phyloP scores from a whole-genome alignment of 2,797 vertebrate genomes.

The Microcaecilia unicolor region DNA sequence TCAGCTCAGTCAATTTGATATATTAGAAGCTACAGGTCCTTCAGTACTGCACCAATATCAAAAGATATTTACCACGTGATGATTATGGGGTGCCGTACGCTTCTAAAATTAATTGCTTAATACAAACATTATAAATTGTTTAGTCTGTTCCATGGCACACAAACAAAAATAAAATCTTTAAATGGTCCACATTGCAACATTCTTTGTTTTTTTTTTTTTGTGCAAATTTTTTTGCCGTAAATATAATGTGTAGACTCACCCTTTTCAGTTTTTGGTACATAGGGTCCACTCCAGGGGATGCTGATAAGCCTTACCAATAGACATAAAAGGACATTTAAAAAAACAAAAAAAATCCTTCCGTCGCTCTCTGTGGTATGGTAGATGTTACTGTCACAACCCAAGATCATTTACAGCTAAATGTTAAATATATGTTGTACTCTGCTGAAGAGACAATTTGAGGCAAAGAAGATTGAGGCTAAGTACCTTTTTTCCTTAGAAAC shows the following conservation, averaged over 20 bases:
- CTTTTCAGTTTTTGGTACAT: conserved; percentile 58
- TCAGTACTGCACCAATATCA: conserved; percentile 48
- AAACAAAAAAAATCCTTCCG: no score
- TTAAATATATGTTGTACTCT: no score
- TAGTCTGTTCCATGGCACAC: conserved; percentile 44
- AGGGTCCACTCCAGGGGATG: conserved; percentile 57
- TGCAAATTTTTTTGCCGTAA: no score
- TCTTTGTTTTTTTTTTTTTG: conserved; percentile 48
- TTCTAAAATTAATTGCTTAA: conserved; percentile 54
- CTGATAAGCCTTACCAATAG: conserved; percentile 68
- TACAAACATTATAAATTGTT: conserved; percentile 59
- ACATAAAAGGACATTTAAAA: no score
- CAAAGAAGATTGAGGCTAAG: no score
- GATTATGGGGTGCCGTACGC: conserved; percentile 55
- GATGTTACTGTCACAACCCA: conserved; percentile 33
- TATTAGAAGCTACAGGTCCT: conserved; percentile 55
- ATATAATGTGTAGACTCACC: conserved; percentile 39
- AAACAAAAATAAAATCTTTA: conserved; percentile 53
- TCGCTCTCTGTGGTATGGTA: no score
- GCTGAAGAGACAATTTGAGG: no score
- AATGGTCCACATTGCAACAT: conserved; percentile 47
- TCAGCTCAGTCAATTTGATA: conserved; percentile 62
- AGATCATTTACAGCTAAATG: no score
- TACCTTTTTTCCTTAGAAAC: no score
- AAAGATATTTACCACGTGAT: conserved; percentile 60